A percentile compares a stretch with the other conserved stretches of the same genome.
Evolutionary conservation across 1,140 invertebrate genomes (phyloP).

Genomic region (Ips nitidus): DNA sequence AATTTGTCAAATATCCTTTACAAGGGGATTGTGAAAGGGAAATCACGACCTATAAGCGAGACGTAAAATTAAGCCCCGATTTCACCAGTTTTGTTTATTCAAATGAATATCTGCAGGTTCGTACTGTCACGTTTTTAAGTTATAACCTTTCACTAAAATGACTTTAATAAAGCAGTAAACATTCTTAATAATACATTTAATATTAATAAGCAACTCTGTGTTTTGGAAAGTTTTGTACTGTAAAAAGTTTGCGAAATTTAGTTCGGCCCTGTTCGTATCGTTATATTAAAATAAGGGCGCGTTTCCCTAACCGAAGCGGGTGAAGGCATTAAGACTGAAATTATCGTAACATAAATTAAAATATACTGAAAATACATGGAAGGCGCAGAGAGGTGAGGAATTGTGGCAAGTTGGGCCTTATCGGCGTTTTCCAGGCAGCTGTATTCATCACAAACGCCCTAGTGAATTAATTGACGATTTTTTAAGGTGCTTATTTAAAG

Average conservation of each 20-base stretch:
- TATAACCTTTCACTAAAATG: too few species aligned
- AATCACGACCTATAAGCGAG: too few species aligned
- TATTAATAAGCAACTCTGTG: too few species aligned
- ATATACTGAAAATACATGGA: conserved; percentile 1
- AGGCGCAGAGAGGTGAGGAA: neutral
- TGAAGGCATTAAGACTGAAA: neutral
- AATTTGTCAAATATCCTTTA: too few species aligned
- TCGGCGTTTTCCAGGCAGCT: neutral
- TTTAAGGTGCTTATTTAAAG: neutral
- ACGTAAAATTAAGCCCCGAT: neutral
- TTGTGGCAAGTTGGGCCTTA: neutral
- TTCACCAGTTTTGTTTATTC: neutral
- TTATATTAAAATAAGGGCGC: neutral
- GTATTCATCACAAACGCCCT: neutral
- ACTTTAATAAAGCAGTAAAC: too few species aligned
- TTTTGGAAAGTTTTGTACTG: too few species aligned
- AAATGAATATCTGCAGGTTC: too few species aligned
- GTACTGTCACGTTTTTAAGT: too few species aligned
- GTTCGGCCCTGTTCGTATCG: neutral
- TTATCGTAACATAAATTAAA: conserved; percentile 6
- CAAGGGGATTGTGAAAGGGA: too few species aligned
- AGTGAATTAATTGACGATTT: neutral
- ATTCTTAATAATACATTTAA: too few species aligned
- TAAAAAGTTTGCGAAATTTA: neutral
- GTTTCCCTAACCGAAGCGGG: neutral